Evolutionary conservation across 2,888 invertebrate species (phyloP).

Genomic region (Pimpla rufipes): DNA sequence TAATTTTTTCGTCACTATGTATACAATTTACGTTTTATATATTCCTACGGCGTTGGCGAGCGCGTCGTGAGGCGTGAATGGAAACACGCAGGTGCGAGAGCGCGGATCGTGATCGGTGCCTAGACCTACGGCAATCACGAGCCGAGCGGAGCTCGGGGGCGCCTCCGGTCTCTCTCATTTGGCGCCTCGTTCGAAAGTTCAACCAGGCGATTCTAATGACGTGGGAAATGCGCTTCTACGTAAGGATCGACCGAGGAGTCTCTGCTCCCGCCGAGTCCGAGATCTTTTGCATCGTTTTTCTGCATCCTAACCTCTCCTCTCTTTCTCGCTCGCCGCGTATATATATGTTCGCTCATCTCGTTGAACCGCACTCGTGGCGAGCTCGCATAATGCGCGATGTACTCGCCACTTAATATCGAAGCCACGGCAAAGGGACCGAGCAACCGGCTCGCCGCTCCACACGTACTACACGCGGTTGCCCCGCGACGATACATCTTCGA

Average conservation of each 20-base stretch:
- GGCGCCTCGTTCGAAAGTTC: slow-evolving; percentile 71
- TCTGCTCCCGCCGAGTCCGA: slow-evolving; percentile 65
- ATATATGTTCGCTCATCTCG: slow-evolving; percentile 49
- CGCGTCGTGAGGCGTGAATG: slow-evolving; percentile 50
- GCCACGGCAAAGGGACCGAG: slow-evolving; percentile 47
- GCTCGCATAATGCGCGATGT: slow-evolving; percentile 58
- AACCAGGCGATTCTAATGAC: slow-evolving; percentile 76
- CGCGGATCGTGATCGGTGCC: slow-evolving; percentile 64
- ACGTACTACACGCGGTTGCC: slow-evolving; percentile 18
- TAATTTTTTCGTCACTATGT: no score
- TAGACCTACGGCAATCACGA: slow-evolving; percentile 72
- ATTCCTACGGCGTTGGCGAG: slow-evolving; percentile 24
- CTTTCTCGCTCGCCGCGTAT: slow-evolving; percentile 21
- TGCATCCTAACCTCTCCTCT: slow-evolving; percentile 2
- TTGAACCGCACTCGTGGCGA: slow-evolving; percentile 34
- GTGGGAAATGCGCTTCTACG: slow-evolving; percentile 75
- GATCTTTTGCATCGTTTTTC: slow-evolving; percentile 60
- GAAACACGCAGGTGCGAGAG: slow-evolving; percentile 68
- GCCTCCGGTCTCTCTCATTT: slow-evolving; percentile 63
- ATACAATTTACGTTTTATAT: neutral
- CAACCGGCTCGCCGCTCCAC: slow-evolving; percentile 39
- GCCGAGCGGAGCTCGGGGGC: slow-evolving; percentile 21
- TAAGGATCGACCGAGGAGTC: slow-evolving; percentile 48
- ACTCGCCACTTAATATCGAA: slow-evolving; percentile 67
- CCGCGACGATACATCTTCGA: neutral